phyloP scores from a whole-genome alignment of 2,888 invertebrate species.

The Cataglyphis albicans region DNA sequence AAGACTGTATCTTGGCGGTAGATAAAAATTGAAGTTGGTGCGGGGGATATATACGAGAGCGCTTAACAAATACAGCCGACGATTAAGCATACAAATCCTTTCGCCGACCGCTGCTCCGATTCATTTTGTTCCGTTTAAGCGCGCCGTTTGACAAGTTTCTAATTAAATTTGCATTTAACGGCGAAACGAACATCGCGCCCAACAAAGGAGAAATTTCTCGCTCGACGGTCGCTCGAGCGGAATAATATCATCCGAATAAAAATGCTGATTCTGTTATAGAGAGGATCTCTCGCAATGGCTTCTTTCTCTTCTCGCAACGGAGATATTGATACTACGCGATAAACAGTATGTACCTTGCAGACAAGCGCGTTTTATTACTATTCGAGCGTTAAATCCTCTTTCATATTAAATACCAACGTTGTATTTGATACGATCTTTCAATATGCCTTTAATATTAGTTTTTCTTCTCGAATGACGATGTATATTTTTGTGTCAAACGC shows the following conservation, averaged over 20 bases:
- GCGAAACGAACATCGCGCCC: conserved; percentile 43
- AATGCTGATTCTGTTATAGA: conserved; percentile 51
- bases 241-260: conserved; percentile 45
- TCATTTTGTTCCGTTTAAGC: conserved; percentile 46
- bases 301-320: conserved; percentile 3
- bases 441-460: not conserved
- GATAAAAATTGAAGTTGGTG: conserved; percentile 32
- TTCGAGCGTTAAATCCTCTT: conserved; percentile 40
- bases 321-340: conserved; percentile 36
- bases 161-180: conserved; percentile 56
- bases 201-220: conserved; percentile 48
- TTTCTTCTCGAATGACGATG: not conserved
- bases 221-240: conserved; percentile 14
- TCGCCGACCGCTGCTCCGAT: conserved; percentile 28
- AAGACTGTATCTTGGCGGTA: not conserved
- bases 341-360: conserved; percentile 26
- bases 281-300: not conserved
- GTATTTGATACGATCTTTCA: conserved; percentile 3
- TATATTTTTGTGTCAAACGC: not conserved
- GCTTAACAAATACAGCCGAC: conserved; percentile 25
- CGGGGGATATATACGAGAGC: conserved; percentile 8
- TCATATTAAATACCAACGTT: conserved; percentile 22
- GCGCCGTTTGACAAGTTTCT: conserved; percentile 55
- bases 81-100: conserved; percentile 45
- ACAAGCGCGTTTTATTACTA: conserved; percentile 44